Percentiles rank a stretch among this genome's conserved stretches.
These are phyloP conservation scores for Drosophila tanythrix DNA, from an alignment of 2,888 invertebrate species.

Conservation along the genomic window DNA sequence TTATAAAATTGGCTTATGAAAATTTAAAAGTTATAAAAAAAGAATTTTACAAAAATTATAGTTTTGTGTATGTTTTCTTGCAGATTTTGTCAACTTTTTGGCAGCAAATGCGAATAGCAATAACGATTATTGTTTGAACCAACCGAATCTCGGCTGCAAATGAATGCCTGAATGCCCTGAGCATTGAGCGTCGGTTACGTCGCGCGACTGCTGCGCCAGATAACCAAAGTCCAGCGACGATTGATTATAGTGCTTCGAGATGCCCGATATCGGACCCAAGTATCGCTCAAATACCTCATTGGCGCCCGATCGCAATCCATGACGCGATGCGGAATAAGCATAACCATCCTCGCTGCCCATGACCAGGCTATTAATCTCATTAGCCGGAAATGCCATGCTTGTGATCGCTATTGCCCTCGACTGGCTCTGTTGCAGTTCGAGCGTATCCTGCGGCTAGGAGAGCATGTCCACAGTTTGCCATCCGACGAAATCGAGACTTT, in stretches of 20 bases:
- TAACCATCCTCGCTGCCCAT: slow-evolving; percentile 98
- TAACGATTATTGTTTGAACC: slow-evolving; percentile 18
- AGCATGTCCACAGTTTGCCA: slow-evolving; percentile 99
- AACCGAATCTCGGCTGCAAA: slow-evolving; percentile 23
- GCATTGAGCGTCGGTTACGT: slow-evolving; percentile 96
- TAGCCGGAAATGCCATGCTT: slow-evolving; percentile 95
- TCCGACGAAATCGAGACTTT: slow-evolving; percentile 99
- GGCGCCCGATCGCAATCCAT: slow-evolving; percentile 97
- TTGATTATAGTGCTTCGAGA: slow-evolving; percentile 95
- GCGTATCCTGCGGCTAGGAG: slow-evolving; percentile 96
- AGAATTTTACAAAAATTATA: slow-evolving; percentile 1
- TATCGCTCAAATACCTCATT: slow-evolving; percentile 96
- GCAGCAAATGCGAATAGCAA: slow-evolving; percentile 3
- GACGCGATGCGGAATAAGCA: slow-evolving; percentile 96
- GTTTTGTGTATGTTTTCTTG: not conserved
- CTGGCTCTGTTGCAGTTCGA: slow-evolving; percentile 95
- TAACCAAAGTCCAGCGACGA: slow-evolving; percentile 95
- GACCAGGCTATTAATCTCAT: slow-evolving; percentile 98
- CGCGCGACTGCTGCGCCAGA: slow-evolving; percentile 95
- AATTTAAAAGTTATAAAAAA: not conserved
- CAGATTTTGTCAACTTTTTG: not conserved
- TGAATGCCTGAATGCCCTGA: slow-evolving; percentile 22
- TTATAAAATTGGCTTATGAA: too few species aligned
- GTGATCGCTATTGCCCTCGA: slow-evolving; percentile 96
- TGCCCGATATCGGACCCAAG: slow-evolving; percentile 96